Conservation (phyloP, 2,888 invertebrate genomes). For the Dicyrtomina minuta region DNA sequence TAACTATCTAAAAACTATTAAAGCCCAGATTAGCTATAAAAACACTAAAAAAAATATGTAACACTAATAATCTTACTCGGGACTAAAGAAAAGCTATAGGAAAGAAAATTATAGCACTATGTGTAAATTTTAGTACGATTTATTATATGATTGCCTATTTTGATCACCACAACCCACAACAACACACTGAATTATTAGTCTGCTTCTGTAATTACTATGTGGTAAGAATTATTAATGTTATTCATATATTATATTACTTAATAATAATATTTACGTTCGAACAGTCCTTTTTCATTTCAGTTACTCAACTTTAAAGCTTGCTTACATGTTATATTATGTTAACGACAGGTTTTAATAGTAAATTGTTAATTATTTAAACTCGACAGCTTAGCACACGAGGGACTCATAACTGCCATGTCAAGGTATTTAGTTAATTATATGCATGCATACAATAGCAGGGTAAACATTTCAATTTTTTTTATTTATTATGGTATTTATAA, state of each 20-base stretch:
- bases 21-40: neutral
- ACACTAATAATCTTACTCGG: neutral
- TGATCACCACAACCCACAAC: conserved; percentile 23
- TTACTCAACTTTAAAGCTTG: conserved; percentile 2
- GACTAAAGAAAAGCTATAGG: neutral
- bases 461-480: neutral
- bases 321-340: neutral
- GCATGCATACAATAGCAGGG: neutral
- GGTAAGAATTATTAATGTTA: neutral
- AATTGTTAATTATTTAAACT: neutral
- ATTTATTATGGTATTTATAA: conserved; percentile 1
- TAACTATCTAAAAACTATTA: neutral
- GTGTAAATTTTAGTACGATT: conserved; percentile 6
- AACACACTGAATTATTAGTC: neutral
- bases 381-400: conserved; percentile 17
- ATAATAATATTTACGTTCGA: neutral
- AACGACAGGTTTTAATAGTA: neutral
- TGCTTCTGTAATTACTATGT: neutral
- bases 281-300: neutral
- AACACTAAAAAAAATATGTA: neutral
- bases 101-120: neutral
- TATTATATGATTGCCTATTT: conserved; percentile 23
- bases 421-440: too few relatives aligned
- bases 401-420: conserved; percentile 12
- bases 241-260: neutral